A percentile compares a stretch with the other conserved stretches of the same genome.
These are phyloP conservation scores for Sciurus vulgaris DNA, from an alignment of 2,797 vertebrate genomes.

Conservation along the genomic window DNA sequence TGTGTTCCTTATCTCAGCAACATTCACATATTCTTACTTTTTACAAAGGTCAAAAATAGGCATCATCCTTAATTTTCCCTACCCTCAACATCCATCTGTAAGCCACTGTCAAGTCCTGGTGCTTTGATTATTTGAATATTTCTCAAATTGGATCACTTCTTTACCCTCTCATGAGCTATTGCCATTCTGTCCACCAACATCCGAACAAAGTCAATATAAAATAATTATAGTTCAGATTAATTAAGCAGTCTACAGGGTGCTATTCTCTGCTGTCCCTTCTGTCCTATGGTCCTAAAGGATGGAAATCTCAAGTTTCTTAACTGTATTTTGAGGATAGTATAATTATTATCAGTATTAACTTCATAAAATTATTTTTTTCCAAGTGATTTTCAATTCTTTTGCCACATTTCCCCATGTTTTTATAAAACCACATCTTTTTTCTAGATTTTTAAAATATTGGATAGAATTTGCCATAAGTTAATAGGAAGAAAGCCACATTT, in stretches of 20 bases:
- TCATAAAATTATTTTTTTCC: no score
- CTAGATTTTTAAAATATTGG: not conserved
- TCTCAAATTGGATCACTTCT: not conserved
- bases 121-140: not conserved
- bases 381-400: slow-evolving; percentile 18
- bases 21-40: not conserved
- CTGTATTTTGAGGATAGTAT: not conserved
- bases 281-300: not conserved
- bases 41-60: not conserved
- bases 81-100: not conserved
- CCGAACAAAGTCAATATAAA: not conserved
- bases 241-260: not conserved
- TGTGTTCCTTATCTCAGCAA: not conserved
- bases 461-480: slow-evolving; percentile 5
- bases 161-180: no score
- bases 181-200: not conserved
- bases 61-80: not conserved
- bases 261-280: not conserved
- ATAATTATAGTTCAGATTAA: not conserved
- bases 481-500: slow-evolving; percentile 38
- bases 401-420: not conserved
- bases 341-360: not conserved
- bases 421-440: not conserved
- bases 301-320: not conserved
- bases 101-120: not conserved